Conservation (phyloP, 2,113 vertebrate genomes). For the Melanotaenia duboulayi region DNA sequence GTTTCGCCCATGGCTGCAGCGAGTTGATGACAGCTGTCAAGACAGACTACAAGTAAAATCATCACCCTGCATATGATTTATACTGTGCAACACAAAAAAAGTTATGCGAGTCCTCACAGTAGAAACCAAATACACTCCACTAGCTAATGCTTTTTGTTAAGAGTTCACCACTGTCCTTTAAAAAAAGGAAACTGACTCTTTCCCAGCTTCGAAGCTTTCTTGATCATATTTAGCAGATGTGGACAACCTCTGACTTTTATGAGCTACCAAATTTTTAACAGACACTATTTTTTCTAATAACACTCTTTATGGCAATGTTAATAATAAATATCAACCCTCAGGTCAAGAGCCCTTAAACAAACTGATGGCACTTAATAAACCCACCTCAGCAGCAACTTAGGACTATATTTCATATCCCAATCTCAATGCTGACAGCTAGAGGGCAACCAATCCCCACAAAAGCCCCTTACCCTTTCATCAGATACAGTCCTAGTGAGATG, state of each 20-base stretch:
- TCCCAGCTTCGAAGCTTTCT: not conserved
- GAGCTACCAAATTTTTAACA: constrained; percentile 8
- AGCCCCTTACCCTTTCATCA: constrained; percentile 49
- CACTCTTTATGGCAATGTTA: not conserved
- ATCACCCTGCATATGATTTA: constrained; percentile 7
- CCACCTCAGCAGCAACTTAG: constrained; percentile 9
- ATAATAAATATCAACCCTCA: constrained; percentile 16
- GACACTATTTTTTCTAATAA: constrained; percentile 8
- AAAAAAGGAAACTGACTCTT: not conserved
- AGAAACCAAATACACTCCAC: constrained; percentile 17
- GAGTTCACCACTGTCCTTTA: not conserved
- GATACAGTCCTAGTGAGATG: constrained; percentile 50
- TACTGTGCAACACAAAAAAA: constrained; percentile 5
- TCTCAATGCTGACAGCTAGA: constrained; percentile 82
- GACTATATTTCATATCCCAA: constrained; percentile 55
- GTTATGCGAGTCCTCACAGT: constrained; percentile 10
- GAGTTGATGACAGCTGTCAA: constrained; percentile 40
- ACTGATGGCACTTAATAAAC: constrained; percentile 22
- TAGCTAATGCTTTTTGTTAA: constrained; percentile 27
- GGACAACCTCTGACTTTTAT: constrained; percentile 23
- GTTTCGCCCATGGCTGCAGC: constrained; percentile 4
- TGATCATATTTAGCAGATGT: not conserved
- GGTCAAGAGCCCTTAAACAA: constrained; percentile 11
- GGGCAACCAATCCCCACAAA: constrained; percentile 82
- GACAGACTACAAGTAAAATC: constrained; percentile 15